phyloP scores from a whole-genome alignment of 2,888 invertebrate genomes.

The Microctonus brassicae region DNA sequence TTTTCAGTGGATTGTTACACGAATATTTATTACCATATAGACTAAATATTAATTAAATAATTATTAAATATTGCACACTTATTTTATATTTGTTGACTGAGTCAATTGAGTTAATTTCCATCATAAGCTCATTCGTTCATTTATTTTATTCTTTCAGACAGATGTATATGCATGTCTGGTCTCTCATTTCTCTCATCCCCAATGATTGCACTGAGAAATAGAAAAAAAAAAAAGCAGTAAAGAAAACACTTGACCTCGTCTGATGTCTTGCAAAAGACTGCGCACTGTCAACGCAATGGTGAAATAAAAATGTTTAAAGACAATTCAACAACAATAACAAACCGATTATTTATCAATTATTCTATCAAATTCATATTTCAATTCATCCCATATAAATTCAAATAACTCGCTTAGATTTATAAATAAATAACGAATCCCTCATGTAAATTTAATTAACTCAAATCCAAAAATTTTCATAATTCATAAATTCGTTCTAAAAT shows the following conservation, averaged over 20 bases:
- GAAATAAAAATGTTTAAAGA: neutral
- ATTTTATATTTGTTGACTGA: neutral
- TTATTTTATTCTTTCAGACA: neutral
- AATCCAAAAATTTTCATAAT: no score
- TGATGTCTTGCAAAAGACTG: constrained; percentile 15
- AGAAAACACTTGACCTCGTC: constrained; percentile 25
- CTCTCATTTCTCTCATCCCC: neutral
- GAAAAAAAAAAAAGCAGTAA: neutral
- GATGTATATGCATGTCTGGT: neutral
- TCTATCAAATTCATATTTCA: no score
- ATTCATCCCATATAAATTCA: no score
- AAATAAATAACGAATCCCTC: no score
- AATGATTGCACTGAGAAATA: neutral
- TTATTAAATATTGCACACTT: neutral
- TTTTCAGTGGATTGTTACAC: no score
- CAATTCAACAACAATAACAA: neutral
- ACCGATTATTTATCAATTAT: neutral
- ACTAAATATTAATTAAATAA: constrained; percentile 10
- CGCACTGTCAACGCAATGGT: neutral
- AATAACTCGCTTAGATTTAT: no score
- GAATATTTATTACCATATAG: no score
- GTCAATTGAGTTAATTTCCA: constrained; percentile 20
- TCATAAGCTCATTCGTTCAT: neutral
- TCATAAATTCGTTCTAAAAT: neutral
- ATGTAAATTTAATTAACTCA: no score